These are phyloP conservation scores for Chrysochloris asiatica DNA, from an alignment of 2,113 vertebrate genomes.

Conservation along the genomic window DNA sequence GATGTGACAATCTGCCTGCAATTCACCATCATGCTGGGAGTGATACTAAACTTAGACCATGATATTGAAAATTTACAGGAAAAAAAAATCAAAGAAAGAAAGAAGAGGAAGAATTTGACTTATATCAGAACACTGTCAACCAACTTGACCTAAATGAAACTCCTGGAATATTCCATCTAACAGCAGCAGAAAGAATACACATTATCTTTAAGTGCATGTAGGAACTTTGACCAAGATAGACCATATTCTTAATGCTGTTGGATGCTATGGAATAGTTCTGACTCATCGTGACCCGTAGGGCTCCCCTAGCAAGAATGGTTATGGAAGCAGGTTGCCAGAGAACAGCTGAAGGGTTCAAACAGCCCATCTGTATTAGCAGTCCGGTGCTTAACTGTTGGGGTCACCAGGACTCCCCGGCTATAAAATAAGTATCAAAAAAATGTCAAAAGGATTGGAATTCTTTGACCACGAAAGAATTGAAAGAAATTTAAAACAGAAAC, in stretches of 20 bases:
- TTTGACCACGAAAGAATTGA: background rate
- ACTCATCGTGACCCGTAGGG: background rate
- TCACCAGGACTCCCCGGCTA: background rate
- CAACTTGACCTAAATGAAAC: background rate
- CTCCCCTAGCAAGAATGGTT: background rate
- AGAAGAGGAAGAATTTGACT: background rate
- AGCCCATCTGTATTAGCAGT: background rate
- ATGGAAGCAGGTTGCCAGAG: background rate
- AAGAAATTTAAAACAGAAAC: background rate
- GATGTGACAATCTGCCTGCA: no score
- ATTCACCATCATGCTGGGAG: no score
- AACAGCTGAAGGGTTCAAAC: background rate
- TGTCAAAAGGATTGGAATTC: background rate
- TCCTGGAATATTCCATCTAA: background rate
- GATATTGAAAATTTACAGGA: no score
- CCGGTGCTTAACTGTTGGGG: background rate
- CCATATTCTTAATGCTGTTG: fast-evolving
- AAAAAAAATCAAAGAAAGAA: background rate
- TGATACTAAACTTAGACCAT: no score
- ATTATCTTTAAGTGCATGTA: fast-evolving
- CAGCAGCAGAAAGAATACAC: fast-evolving
- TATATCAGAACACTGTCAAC: background rate
- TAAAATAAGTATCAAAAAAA: background rate
- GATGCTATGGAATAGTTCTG: background rate
- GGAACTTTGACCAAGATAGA: background rate